Percentiles rank a stretch among this genome's conserved stretches.
Conservation (phyloP, 2,888 invertebrate species). For the Limnephilus marmoratus region DNA sequence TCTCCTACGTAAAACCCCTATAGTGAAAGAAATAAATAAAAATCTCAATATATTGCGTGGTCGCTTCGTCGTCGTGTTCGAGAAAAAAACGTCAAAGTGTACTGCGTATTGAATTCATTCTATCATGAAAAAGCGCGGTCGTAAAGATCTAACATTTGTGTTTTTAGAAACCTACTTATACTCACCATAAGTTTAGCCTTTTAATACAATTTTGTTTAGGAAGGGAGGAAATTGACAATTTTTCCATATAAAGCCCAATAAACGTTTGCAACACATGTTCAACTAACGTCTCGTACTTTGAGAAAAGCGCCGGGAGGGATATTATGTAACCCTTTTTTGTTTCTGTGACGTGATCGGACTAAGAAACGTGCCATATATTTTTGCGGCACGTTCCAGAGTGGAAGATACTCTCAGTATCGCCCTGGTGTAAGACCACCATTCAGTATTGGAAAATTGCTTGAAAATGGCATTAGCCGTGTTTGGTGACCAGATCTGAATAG, state of each 20-base stretch:
- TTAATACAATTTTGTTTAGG: constrained; percentile 9
- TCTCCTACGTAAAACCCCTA: background rate
- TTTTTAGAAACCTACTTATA: background rate
- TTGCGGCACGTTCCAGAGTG: too few species aligned
- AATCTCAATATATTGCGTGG: background rate
- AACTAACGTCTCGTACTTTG: background rate
- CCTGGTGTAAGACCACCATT: too few species aligned
- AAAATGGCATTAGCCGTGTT: too few species aligned
- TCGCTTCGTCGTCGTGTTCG: background rate
- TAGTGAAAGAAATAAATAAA: background rate
- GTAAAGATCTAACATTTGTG: background rate
- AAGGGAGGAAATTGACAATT: background rate
- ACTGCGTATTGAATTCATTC: background rate
- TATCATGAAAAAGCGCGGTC: background rate
- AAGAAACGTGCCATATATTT: too few species aligned
- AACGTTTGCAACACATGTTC: constrained; percentile 18
- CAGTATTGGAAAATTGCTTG: too few species aligned
- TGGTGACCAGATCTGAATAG: too few species aligned
- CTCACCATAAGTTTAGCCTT: background rate
- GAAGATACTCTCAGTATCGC: too few species aligned
- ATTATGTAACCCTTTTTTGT: background rate
- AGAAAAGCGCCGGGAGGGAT: background rate
- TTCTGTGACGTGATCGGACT: background rate
- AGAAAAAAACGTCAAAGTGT: background rate
- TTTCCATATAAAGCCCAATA: background rate